These are phyloP conservation scores for Drosophila paramelanica DNA, from an alignment of 2,888 invertebrate genomes.

Conservation along the genomic window DNA sequence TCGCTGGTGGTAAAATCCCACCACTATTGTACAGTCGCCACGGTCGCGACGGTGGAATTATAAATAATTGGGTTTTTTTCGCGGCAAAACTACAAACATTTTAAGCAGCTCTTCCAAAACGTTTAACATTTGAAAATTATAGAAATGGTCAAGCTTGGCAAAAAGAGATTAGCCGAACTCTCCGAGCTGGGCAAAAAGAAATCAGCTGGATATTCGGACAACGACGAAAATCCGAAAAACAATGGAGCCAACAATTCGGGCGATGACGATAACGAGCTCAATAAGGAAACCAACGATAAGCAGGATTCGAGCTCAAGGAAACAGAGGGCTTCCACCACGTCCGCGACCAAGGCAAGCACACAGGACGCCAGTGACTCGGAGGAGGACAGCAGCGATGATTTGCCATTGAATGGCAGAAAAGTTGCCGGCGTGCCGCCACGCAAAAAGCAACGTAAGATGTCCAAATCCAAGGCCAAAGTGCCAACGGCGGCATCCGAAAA, in stretches of 20 bases:
- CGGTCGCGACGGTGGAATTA: slow-evolving; percentile 22
- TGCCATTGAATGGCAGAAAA: slow-evolving; percentile 75
- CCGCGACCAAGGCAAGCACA: neutral
- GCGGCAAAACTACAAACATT: slow-evolving; percentile 39
- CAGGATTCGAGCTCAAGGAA: slow-evolving; percentile 44
- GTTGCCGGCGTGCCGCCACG: slow-evolving; percentile 74
- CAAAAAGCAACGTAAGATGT: slow-evolving; percentile 53
- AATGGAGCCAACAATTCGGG: slow-evolving; percentile 44
- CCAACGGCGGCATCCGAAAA: slow-evolving; percentile 5
- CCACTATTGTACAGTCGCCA: slow-evolving; percentile 38
- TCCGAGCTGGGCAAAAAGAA: slow-evolving; percentile 76
- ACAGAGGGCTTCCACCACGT: slow-evolving; percentile 6
- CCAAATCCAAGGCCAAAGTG: slow-evolving; percentile 33
- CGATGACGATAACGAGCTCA: slow-evolving; percentile 34
- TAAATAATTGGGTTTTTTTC: slow-evolving; percentile 42
- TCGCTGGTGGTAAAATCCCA: neutral
- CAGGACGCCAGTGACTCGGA: slow-evolving; percentile 29
- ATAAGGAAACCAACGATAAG: slow-evolving; percentile 34
- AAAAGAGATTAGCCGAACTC: slow-evolving; percentile 79
- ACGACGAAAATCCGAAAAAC: slow-evolving; percentile 72
- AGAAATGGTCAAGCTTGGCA: slow-evolving; percentile 80
- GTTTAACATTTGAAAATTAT: neutral
- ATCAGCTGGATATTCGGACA: slow-evolving; percentile 67
- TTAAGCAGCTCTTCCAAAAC: neutral
- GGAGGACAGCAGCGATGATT: slow-evolving; percentile 71